These are phyloP conservation scores for Rhaphigaster nebulosa DNA, from an alignment of 2,888 invertebrate genomes.

Conservation along the genomic window DNA sequence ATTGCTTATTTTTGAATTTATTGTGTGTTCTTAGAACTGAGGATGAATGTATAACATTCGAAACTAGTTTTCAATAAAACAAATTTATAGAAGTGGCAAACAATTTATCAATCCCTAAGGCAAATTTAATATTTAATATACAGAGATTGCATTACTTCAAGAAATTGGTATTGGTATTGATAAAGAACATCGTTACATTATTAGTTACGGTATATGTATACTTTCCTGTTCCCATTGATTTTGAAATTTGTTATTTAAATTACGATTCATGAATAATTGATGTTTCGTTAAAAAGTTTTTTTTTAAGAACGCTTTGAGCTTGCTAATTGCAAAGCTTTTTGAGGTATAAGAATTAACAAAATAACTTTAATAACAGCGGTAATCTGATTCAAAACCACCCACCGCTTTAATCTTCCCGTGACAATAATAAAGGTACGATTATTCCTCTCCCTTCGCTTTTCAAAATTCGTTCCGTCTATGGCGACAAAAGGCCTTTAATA, in stretches of 20 bases:
- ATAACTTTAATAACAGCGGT: background rate
- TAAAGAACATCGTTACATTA: background rate
- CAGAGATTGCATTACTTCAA: too few species aligned
- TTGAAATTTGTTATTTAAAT: slow-evolving; percentile 25
- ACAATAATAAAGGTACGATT: background rate
- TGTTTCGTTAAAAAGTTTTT: background rate
- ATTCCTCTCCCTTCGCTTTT: background rate
- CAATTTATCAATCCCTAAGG: too few species aligned
- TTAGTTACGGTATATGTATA: background rate
- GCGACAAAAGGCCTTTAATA: background rate
- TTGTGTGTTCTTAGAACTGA: too few species aligned
- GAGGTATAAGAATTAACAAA: slow-evolving; percentile 2
- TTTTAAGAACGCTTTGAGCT: background rate
- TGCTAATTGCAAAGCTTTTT: background rate
- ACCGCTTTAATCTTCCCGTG: background rate
- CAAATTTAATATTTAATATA: too few species aligned
- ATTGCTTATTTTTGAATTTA: too few species aligned
- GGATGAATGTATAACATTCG: too few species aligned
- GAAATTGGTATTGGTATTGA: too few species aligned
- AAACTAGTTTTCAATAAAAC: too few species aligned
- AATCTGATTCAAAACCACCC: background rate
- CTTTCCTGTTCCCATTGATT: background rate
- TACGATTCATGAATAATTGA: background rate
- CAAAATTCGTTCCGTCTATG: background rate
- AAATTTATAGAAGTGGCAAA: too few species aligned